Base-by-base conservation (phyloP, 1,140 invertebrate species). In the Aradophagus sp. region DNA sequence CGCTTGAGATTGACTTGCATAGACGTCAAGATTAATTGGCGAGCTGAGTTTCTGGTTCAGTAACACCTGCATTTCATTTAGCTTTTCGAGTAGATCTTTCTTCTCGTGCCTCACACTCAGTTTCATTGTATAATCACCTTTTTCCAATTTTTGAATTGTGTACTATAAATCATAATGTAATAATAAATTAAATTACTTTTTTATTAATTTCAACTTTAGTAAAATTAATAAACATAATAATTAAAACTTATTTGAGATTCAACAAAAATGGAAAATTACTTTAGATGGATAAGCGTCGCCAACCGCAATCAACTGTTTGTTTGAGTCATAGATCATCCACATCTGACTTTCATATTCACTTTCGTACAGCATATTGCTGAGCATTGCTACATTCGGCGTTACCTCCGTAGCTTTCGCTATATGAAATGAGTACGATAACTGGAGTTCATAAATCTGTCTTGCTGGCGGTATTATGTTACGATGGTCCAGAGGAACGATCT, bases 281-380 rank as follows among this genome's bases (percentile, higher is more conserved):
- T 95, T 93, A 12, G 86, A 87, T 7, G 95, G 92, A 84, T 95
- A 97, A 1, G 96, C 95, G 86, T 98, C 96, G 10, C 96, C 97
- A 56, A 90, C 89, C 41, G 89, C 89, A 50, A 98, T 83, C 13
- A 93, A 86, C 73, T 95, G 93, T 85, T 98, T 98, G 83, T 97
- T 97, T n/a, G 87, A 83, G 85, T 98, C 95, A 86, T 94, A 98
- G 44, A 99, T 77, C 92, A 98, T 95, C 96, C 97, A 98, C 76
- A 98, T 88, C 85, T 98, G 96, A 3, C 95, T 95, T 85, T 98
- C 96, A 82, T 93, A 97, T 84, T 97, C 95, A 2, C 92, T 93
- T 84, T 99, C 97, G 81, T 99, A 99, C 5, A 99, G 87, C 71
- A 95, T 87, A 78, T 96, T 91, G 81, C 92, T 95, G 6, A 99